Percentiles rank a stretch among this genome's conserved stretches.
phyloP scores from a whole-genome alignment of 2,113 vertebrate species.

The Pithys albifrons region DNA sequence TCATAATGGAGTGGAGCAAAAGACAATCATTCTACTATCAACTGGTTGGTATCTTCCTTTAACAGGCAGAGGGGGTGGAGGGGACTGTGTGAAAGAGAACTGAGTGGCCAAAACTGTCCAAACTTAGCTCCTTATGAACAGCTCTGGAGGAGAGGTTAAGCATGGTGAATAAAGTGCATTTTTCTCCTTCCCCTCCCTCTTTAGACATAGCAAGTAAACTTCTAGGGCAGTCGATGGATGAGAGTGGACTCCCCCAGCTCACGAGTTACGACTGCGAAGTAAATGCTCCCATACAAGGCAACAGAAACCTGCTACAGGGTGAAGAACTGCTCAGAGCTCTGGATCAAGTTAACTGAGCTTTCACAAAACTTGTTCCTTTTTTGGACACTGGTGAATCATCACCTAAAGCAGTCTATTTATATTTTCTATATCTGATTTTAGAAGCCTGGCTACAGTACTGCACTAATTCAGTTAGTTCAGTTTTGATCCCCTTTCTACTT shows the following conservation, averaged over 20 bases:
- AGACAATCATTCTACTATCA: conserved; percentile 89
- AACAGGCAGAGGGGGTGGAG: neutral
- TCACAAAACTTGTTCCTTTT: conserved; percentile 78
- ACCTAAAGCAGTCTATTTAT: conserved; percentile 88
- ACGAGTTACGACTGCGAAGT: conserved; percentile 96
- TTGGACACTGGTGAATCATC: conserved; percentile 89
- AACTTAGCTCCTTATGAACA: neutral
- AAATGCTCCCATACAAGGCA: conserved; percentile 90
- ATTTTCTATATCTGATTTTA: conserved; percentile 89
- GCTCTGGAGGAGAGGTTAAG: neutral
- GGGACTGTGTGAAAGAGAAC: neutral
- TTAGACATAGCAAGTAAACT: conserved; percentile 92
- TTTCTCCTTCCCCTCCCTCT: conserved; percentile 55
- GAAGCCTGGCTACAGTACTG: conserved; percentile 87
- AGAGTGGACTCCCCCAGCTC: conserved; percentile 86
- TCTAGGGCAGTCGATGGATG: conserved; percentile 86
- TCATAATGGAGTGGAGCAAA: conserved; percentile 75
- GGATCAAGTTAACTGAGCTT: conserved; percentile 93
- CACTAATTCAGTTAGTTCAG: conserved; percentile 79
- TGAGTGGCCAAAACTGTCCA: neutral
- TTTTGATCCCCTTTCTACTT: conserved; percentile 78
- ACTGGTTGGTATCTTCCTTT: conserved; percentile 81
- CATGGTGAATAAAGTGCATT: conserved; percentile 36
- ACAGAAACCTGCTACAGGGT: conserved; percentile 91
- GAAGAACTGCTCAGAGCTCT: conserved; percentile 93